phyloP scores from a whole-genome alignment of 2,113 vertebrate genomes.

The Daubentonia madagascariensis region DNA sequence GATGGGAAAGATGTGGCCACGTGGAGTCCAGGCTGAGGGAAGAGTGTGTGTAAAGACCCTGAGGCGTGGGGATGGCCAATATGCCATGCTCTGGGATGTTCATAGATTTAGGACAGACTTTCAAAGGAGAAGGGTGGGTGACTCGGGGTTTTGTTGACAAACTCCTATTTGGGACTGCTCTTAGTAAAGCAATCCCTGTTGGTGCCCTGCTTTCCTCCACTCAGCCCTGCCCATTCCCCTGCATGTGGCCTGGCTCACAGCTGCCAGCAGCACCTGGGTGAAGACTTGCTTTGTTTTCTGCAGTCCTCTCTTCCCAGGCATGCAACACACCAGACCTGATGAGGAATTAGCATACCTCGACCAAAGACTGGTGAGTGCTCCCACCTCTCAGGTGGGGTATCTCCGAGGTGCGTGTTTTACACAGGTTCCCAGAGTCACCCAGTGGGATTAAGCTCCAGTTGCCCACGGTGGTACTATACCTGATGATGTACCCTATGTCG shows the following conservation, averaged over 20 bases:
- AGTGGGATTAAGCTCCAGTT: not conserved
- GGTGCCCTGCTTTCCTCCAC: too few relatives aligned
- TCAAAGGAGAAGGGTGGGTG: not conserved
- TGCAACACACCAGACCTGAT: not conserved
- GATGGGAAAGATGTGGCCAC: not conserved
- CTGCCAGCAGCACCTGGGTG: not conserved
- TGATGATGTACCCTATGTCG: not conserved
- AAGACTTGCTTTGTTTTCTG: not conserved
- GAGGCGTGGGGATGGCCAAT: rapidly evolving
- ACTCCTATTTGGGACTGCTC: not conserved
- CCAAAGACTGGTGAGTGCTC: not conserved
- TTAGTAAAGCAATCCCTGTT: not conserved
- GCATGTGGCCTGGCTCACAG: not conserved
- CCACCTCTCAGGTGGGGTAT: rapidly evolving
- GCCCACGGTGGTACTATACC: rapidly evolving
- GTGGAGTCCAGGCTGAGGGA: not conserved
- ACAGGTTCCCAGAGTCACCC: too few relatives aligned
- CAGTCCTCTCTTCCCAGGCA: not conserved
- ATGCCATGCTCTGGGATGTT: not conserved
- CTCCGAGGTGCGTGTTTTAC: not conserved
- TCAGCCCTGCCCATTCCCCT: not conserved
- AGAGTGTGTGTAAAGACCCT: not conserved
- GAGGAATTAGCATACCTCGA: not conserved
- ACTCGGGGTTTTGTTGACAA: not conserved
- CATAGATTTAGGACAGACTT: not conserved